Evolutionary conservation across 1,140 invertebrate genomes (phyloP), one percentile per base, ranked within the genome.

Genomic region (Conus betulinus): DNA sequence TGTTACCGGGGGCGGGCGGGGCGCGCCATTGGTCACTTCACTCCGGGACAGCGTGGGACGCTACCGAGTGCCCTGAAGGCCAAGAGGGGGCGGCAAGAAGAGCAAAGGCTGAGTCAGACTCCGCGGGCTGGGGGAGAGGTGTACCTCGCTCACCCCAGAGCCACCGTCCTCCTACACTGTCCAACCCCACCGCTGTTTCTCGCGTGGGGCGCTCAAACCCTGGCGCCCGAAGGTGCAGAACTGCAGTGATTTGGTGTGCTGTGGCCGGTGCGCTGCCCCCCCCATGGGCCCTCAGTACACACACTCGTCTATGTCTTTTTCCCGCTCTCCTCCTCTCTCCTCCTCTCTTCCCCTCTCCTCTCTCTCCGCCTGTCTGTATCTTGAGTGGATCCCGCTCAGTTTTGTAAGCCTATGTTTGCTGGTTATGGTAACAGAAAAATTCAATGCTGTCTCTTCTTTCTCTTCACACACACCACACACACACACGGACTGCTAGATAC

Each of bases 1-100:
- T 90, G 89, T n/a, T 90, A 90, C 78, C 87, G 89, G 20, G 89
- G 89, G n/a, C 71, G 71, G 20, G 23, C 78, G 55, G 89, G 89
- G 57, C 83, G 89, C 17, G 84, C 85, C 52, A 90, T 90, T n/a
- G 89, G 89, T 8, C 78, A 87, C 74, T 87, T 87, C 85, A 74
- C n/a, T 87, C 53, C 52, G 53, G 17, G 85, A 78, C 8, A 27
- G 63, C 53, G 85, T 87, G 71, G 85, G 51, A 5, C 39, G 55
- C 1, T 88, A 83, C 71, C 53, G 78, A 23, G 60, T 81, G 13
- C 81, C n/a, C 87, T 27, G 4, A 52, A 0, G 85, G 25, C 20
- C 2, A 15, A 0, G 67, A 39, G 7, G 53, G n/a, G n/a, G 79
- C 6, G 25, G 84, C 67, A 63, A 85, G 25, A 86, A 74, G 52